These are phyloP conservation scores for Tetrao urogallus DNA, from an alignment of 2,113 vertebrate genomes.

Conservation along the genomic window DNA sequence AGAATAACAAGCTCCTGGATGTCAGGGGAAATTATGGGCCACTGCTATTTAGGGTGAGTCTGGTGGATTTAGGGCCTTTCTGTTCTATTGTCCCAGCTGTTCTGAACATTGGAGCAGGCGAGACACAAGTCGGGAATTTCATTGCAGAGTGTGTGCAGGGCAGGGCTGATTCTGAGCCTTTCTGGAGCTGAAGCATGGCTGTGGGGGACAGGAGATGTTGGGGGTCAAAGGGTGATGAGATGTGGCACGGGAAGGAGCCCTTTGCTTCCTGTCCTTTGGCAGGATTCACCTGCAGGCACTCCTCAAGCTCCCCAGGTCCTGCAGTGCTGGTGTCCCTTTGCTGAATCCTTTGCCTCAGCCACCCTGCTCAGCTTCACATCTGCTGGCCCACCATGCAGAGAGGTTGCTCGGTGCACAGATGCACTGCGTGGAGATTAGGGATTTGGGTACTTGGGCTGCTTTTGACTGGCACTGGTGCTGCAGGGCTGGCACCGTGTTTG, in stretches of 20 bases:
- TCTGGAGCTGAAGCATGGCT: not conserved
- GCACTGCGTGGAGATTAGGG: not conserved
- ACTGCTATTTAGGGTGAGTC: conserved; percentile 90
- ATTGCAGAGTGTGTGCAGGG: conserved; percentile 18
- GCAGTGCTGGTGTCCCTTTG: not conserved
- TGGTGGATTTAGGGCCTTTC: conserved; percentile 88
- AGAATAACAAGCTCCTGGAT: conserved; percentile 93
- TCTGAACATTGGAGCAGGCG: conserved; percentile 68
- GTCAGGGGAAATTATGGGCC: conserved; percentile 90
- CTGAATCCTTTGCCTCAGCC: not conserved
- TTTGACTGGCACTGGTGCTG: not conserved
- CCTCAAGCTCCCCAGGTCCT: not conserved
- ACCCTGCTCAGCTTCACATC: not conserved
- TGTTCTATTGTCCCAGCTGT: conserved; percentile 85
- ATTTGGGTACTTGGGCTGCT: not conserved
- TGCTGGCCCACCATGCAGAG: not conserved
- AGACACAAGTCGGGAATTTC: conserved; percentile 74
- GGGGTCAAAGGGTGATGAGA: not conserved
- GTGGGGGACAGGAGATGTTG: not conserved
- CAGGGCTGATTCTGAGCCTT: not conserved
- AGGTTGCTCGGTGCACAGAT: not conserved
- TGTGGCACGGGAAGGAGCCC: not conserved
- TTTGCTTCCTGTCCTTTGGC: not conserved
- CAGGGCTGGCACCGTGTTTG: not conserved
- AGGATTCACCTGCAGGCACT: not conserved